Conservation (phyloP, 2,113 vertebrate genomes). For the Promerops cafer region DNA sequence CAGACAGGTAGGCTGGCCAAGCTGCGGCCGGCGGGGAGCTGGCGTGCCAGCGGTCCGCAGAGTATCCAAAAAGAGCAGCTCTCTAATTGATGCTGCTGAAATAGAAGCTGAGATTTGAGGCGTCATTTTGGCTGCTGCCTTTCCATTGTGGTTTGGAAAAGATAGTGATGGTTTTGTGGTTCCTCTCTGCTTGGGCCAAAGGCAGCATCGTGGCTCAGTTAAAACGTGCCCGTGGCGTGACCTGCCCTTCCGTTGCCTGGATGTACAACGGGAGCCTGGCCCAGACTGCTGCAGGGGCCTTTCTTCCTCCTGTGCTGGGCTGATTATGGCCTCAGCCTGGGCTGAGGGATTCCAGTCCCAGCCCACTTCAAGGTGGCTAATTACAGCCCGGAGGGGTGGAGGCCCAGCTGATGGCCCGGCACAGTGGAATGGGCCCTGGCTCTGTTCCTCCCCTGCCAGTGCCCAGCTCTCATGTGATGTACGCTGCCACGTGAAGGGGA, state of each 20-base stretch:
- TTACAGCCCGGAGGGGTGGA: conserved; percentile 26
- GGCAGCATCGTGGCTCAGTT: neutral
- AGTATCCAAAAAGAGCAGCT: conserved; percentile 31
- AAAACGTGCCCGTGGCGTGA: conserved; percentile 23
- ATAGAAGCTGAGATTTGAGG: conserved; percentile 63
- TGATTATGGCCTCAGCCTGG: conserved; percentile 17
- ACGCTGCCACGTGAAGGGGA: neutral
- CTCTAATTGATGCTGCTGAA: conserved; percentile 55
- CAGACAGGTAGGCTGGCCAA: neutral
- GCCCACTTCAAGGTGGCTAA: conserved; percentile 51
- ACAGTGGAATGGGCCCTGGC: neutral
- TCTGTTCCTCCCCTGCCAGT: neutral
- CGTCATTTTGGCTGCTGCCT: conserved; percentile 52
- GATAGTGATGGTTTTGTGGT: conserved; percentile 50
- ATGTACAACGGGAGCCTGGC: neutral
- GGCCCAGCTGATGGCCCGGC: neutral
- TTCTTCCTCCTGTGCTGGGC: neutral
- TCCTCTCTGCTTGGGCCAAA: conserved; percentile 30
- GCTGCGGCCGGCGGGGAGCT: neutral
- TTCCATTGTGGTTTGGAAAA: conserved; percentile 61
- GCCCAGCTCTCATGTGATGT: neutral
- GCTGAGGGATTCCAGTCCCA: conserved; percentile 29
- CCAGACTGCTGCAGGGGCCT: conserved; percentile 40
- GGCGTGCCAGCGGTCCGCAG: neutral
- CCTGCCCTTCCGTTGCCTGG: conserved; percentile 56